Evolutionary conservation across 2,113 vertebrate species (phyloP).

Genomic region (Tauraco erythrolophus): DNA sequence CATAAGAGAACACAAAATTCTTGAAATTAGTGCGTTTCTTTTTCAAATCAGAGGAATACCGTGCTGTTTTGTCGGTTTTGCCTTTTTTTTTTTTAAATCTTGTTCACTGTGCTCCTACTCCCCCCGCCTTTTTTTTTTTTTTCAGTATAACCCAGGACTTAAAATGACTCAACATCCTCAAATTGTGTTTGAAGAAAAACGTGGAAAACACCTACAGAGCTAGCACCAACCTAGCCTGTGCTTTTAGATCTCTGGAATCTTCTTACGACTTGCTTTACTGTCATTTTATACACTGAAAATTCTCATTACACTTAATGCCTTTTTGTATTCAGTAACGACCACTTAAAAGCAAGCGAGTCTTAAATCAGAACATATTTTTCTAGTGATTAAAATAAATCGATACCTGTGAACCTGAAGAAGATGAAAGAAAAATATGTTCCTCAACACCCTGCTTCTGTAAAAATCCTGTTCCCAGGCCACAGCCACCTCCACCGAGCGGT

Average conservation of each 20-base stretch:
- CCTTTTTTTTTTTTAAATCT: not conserved
- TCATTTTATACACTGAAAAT: not conserved
- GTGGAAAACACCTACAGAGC: constrained; percentile 33
- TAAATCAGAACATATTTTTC: not conserved
- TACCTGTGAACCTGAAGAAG: not conserved
- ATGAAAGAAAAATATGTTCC: not conserved
- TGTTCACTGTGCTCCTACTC: not conserved
- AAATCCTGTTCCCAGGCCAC: not conserved
- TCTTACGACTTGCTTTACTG: not conserved
- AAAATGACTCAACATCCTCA: constrained; percentile 64
- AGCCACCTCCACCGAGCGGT: not conserved
- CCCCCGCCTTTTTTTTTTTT: not conserved
- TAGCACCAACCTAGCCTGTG: not conserved
- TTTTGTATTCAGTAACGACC: not conserved
- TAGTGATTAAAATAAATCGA: constrained; percentile 13
- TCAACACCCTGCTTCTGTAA: not conserved
- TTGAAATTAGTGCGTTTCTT: not conserved
- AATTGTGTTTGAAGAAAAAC: constrained; percentile 36
- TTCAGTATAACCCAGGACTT: not conserved
- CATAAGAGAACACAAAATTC: not conserved
- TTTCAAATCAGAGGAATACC: not conserved
- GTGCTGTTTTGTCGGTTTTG: not conserved
- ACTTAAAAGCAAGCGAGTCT: not conserved
- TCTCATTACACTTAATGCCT: not conserved
- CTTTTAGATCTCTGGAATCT: not conserved